Percentiles rank a stretch among this genome's conserved stretches.
Conservation (phyloP, 1,140 invertebrate species). For the Lethrus apterus region DNA sequence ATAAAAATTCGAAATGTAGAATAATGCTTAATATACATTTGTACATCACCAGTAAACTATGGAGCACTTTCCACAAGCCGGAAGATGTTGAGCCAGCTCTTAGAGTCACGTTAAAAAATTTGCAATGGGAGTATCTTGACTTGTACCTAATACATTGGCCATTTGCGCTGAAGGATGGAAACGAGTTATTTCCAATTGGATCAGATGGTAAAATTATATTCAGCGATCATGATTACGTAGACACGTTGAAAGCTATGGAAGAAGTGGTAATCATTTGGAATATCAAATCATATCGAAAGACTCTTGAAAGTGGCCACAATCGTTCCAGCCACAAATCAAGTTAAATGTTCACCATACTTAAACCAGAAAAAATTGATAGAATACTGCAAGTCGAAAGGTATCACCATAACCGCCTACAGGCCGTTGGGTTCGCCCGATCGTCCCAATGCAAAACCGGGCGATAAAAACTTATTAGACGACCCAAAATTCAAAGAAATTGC, state of each 20-base stretch:
- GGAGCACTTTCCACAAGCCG: slow-evolving; percentile 64
- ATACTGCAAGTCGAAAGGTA: slow-evolving; percentile 59
- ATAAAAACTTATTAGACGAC: slow-evolving; percentile 55
- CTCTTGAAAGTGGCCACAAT: slow-evolving; percentile 46
- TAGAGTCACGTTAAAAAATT: slow-evolving; percentile 50
- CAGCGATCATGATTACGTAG: slow-evolving; percentile 47
- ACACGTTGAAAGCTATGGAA: slow-evolving; percentile 68
- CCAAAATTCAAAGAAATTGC: slow-evolving; percentile 47
- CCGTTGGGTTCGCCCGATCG: slow-evolving; percentile 63
- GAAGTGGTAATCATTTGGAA: slow-evolving; percentile 52
- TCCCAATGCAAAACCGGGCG: slow-evolving; percentile 58
- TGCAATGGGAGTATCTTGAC: slow-evolving; percentile 67
- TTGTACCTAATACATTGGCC: slow-evolving; percentile 76
- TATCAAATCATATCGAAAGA: slow-evolving; percentile 67
- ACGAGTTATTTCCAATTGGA: slow-evolving; percentile 37
- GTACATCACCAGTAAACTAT: slow-evolving; percentile 50
- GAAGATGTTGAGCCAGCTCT: slow-evolving; percentile 50
- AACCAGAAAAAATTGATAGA: slow-evolving; percentile 67
- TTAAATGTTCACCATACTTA: slow-evolving; percentile 82
- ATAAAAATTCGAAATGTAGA: no score
- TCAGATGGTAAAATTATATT: slow-evolving; percentile 39
- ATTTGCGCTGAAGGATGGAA: slow-evolving; percentile 1
- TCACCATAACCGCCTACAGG: slow-evolving; percentile 72
- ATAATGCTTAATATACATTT: no score
- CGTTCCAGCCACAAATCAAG: slow-evolving; percentile 40